These are phyloP conservation scores for Cryptotis parvus DNA, from an alignment of 2,113 vertebrate species.

Conservation along the genomic window DNA sequence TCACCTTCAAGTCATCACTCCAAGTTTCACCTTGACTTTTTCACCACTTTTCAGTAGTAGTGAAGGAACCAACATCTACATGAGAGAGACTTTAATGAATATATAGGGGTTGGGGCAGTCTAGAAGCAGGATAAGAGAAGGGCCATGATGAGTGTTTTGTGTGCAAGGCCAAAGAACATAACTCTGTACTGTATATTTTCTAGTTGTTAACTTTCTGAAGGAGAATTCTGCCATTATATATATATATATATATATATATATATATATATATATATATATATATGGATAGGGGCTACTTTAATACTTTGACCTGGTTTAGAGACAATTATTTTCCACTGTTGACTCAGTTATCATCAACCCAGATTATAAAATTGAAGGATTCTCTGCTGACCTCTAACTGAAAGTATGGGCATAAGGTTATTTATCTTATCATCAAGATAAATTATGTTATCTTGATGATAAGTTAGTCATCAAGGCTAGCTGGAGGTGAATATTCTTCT, in stretches of 20 bases:
- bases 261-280: no score
- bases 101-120: not conserved
- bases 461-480: not conserved
- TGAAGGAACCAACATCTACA: not conserved
- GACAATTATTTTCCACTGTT: not conserved
- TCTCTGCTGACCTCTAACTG: not conserved
- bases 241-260: no score
- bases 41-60: not conserved
- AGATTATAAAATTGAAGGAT: not conserved
- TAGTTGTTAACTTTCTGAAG: constrained; percentile 6
- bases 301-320: constrained; percentile 22
- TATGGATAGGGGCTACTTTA: not conserved
- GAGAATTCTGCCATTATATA: not conserved
- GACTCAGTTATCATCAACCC: not conserved
- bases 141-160: not conserved
- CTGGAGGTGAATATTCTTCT: not conserved
- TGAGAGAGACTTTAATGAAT: not conserved
- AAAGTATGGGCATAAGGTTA: constrained; percentile 13
- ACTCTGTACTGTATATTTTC: not conserved
- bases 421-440: no score
- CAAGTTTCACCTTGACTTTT: not conserved
- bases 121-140: not conserved
- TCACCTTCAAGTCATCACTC: not conserved
- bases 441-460: no score
- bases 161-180: not conserved